These are phyloP conservation scores for Perca schrenkii DNA, from an alignment of 2,113 vertebrate genomes.

Conservation along the genomic window DNA sequence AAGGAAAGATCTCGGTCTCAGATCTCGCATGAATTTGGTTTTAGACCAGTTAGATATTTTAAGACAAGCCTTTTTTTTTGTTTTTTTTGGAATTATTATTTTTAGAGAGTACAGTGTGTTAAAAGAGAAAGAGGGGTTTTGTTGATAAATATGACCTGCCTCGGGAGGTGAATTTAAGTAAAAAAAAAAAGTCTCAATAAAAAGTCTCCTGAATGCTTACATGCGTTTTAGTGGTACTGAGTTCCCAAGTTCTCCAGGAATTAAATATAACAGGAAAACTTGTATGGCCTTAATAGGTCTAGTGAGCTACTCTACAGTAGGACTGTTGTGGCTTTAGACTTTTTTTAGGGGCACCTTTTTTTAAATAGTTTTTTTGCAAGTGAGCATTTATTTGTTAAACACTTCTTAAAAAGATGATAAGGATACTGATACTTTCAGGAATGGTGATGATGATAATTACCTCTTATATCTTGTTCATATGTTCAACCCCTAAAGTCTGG, in stretches of 20 bases:
- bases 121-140: neutral
- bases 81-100: neutral
- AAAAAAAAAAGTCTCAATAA: neutral
- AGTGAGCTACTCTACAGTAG: neutral
- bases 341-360: conserved; percentile 12
- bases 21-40: neutral
- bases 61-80: neutral
- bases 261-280: neutral
- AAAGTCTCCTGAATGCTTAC: neutral
- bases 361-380: conserved; percentile 34
- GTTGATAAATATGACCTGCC: neutral
- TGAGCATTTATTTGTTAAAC: conserved; percentile 32
- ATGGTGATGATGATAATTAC: no score
- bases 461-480: no score
- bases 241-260: neutral
- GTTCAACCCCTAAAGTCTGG: no score
- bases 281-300: neutral
- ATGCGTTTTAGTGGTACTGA: no score
- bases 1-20: neutral
- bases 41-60: no score
- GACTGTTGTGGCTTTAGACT: neutral
- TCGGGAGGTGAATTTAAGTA: neutral
- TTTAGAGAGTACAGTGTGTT: neutral
- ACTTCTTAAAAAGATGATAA: conserved; percentile 14
- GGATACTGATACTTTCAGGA: conserved; percentile 1